Evolutionary conservation across 2,113 vertebrate species (phyloP).

Genomic region (Cynopterus brachyotis): DNA sequence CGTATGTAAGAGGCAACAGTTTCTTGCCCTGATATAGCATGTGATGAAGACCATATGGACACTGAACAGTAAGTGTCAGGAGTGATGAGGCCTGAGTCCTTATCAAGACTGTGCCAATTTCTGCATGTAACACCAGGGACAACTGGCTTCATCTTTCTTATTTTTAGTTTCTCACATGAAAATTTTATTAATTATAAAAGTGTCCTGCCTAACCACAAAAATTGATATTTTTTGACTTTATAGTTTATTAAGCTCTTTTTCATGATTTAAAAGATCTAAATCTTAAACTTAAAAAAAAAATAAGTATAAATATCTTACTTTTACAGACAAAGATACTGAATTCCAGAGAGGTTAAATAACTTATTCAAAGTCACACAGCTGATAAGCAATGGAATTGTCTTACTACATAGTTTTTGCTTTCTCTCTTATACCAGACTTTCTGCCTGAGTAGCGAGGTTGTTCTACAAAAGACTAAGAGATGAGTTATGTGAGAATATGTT

Average conservation of each 20-base stretch:
- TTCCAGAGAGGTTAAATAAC: neutral
- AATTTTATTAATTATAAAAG: neutral
- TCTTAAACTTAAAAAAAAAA: neutral
- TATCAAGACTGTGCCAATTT: neutral
- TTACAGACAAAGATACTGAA: neutral
- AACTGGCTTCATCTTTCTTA: neutral
- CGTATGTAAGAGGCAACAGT: neutral
- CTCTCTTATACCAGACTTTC: neutral
- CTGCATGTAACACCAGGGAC: neutral
- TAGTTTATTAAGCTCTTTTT: neutral
- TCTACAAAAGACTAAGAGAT: neutral
- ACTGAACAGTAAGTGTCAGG: neutral
- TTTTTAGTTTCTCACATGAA: neutral
- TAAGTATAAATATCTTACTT: neutral
- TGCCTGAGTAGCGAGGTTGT: neutral
- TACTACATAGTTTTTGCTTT: neutral
- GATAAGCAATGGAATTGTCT: neutral
- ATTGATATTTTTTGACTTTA: neutral
- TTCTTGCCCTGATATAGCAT: neutral
- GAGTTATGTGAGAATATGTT: neutral
- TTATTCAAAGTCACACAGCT: neutral
- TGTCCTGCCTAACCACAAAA: neutral
- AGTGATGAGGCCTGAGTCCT: neutral
- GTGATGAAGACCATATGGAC: neutral
- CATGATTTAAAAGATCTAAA: neutral